Evolutionary conservation across 1,140 invertebrate genomes (phyloP).

Genomic region (Schlechtendalia chinensis): DNA sequence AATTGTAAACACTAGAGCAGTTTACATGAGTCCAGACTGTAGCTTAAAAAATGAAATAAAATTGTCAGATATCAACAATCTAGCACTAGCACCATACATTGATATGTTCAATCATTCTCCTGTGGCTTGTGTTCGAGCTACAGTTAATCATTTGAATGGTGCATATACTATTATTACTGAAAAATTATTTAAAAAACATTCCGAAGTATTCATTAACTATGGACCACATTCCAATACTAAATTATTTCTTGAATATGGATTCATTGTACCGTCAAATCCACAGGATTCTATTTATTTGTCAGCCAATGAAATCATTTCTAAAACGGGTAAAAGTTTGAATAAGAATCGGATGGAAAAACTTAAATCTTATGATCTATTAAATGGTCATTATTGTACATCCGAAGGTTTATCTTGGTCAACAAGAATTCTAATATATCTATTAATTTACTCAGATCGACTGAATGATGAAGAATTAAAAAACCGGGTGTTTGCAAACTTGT

Average conservation of each 20-base stretch:
- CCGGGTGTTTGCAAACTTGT: slow-evolving; percentile 55
- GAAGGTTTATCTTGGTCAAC: slow-evolving; percentile 62
- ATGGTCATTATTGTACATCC: slow-evolving; percentile 60
- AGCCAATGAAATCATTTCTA: slow-evolving; percentile 48
- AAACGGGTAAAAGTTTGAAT: slow-evolving; percentile 54
- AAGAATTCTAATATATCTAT: slow-evolving; percentile 56
- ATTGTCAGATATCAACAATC: slow-evolving; percentile 55
- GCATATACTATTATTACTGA: slow-evolving; percentile 53
- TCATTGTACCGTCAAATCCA: slow-evolving; percentile 53
- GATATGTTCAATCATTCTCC: slow-evolving; percentile 65
- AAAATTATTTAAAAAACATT: slow-evolving; percentile 52
- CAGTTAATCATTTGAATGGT: slow-evolving; percentile 51
- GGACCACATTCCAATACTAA: slow-evolving; percentile 54
- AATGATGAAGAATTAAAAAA: slow-evolving; percentile 54
- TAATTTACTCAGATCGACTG: slow-evolving; percentile 53
- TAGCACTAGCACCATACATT: slow-evolving; percentile 65
- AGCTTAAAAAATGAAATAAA: slow-evolving; percentile 51
- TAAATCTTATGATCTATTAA: slow-evolving; percentile 57
- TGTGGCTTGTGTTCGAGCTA: slow-evolving; percentile 52
- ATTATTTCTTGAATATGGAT: slow-evolving; percentile 55
- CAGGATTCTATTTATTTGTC: slow-evolving; percentile 52
- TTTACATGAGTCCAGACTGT: slow-evolving; percentile 55
- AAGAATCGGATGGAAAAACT: slow-evolving; percentile 60
- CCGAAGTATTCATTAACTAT: slow-evolving; percentile 55
- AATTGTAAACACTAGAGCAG: slow-evolving; percentile 64